Percentiles rank a stretch among this genome's conserved stretches.
Evolutionary conservation across 2,888 invertebrate species (phyloP).

Genomic region (Bembecia ichneumoniformis): DNA sequence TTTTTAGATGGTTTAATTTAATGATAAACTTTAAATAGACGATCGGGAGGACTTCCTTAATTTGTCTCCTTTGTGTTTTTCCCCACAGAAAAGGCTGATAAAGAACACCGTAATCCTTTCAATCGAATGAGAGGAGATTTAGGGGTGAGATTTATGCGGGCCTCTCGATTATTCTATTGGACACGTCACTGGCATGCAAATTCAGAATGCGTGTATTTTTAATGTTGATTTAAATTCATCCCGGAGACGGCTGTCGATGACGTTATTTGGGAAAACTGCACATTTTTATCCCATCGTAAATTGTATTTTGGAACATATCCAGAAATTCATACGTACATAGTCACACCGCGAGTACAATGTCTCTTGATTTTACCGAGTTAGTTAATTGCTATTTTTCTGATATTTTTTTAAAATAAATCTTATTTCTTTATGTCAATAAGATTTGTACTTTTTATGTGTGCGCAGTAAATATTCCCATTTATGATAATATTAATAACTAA

Average conservation of each 20-base stretch:
- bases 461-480: no score
- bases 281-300: constrained; percentile 52
- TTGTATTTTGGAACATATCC: constrained; percentile 52
- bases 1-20: no score
- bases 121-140: constrained; percentile 49
- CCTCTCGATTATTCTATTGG: constrained; percentile 9
- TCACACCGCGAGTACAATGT: no score
- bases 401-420: no score
- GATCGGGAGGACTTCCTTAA: constrained; percentile 33
- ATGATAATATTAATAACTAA: no score
- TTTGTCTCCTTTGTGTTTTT: constrained; percentile 37
- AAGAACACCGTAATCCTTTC: constrained; percentile 56
- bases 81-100: constrained; percentile 39
- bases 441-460: no score
- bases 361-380: no score
- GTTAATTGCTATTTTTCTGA: no score
- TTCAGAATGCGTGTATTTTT: constrained; percentile 1
- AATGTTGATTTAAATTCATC: neutral
- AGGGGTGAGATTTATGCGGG: constrained; percentile 36
- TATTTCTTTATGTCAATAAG: no score
- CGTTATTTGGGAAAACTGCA: constrained; percentile 38
- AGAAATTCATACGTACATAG: constrained; percentile 18
- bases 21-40: neutral
- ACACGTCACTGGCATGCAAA: neutral
- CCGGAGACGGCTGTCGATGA: constrained; percentile 26